Percentiles rank a stretch among this genome's conserved stretches.
Conservation (phyloP, 2,888 invertebrate species). For the Sphaerophoria taeniata region DNA sequence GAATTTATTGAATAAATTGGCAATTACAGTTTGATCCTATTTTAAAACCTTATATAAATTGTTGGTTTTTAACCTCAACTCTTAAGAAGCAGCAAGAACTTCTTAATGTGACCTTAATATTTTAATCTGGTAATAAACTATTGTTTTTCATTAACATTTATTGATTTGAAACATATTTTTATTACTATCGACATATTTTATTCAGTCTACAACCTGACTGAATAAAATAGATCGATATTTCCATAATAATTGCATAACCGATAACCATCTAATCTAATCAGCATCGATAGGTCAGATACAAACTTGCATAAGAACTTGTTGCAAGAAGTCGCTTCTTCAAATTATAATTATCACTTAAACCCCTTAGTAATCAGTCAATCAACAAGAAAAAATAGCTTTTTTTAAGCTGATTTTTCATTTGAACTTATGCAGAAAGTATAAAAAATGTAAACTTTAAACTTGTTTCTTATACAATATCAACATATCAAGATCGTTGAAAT, state of each 20-base stretch:
- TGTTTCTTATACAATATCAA: constrained; percentile 65
- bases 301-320: constrained; percentile 54
- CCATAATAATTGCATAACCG: constrained; percentile 53
- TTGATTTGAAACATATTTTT: not conserved
- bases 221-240: constrained; percentile 54
- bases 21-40: no score
- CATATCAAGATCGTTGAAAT: constrained; percentile 44
- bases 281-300: constrained; percentile 23
- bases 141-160: constrained; percentile 9
- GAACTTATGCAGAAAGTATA: constrained; percentile 24
- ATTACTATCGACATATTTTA: no score
- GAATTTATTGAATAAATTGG: no score
- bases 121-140: not conserved
- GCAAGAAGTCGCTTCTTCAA: constrained; percentile 37
- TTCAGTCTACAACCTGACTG: constrained; percentile 34
- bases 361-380: constrained; percentile 47
- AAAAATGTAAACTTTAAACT: constrained; percentile 55
- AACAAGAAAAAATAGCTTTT: constrained; percentile 44
- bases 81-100: no score
- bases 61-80: no score
- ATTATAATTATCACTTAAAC: constrained; percentile 12
- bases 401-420: constrained; percentile 26
- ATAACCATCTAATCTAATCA: not conserved
- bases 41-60: no score
- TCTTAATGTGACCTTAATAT: not conserved